Evolutionary conservation across 2,113 vertebrate species (phyloP), one percentile per base, ranked within the genome.

Genomic region (Brachyhypopomus gauderio): DNA sequence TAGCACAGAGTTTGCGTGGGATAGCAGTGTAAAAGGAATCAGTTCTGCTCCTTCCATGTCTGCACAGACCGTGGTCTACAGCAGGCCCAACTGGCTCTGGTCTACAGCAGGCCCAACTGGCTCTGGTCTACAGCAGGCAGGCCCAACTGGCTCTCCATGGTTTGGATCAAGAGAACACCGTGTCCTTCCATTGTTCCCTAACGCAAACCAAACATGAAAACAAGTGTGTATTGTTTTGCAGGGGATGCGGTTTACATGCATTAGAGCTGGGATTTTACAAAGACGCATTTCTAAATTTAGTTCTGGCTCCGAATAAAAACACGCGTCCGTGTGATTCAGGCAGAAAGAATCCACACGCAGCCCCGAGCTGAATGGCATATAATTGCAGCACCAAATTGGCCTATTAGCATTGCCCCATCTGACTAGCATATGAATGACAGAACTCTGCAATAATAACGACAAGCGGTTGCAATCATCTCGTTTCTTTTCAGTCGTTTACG

Each of bases 101-200:
- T n/a, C n/a, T n/a, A n/a, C n/a, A n/a, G n/a, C n/a, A 6, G 45
- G 45, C 45, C 64, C 62, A 63, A 75, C 56, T 83, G 23, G 45
- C 67, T 77, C 78, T 72, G 17, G 34, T 11, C 4, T 77, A 23
- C 71, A 41, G 38, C 56, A 60, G 5, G 67, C 74, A 6, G 45
- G 45, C 45, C 64, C 62, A 63, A 75, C 56, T 83, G 23, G 45
- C 67, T 77, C 78, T 72, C 20, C 25, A 85, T 85, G 84, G 84
- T 85, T 85, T 85, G 16, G 59, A 72, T 85, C 73, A 83, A 41
- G 62, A 83, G 69, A 73, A 77, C 67, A 77, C 38, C 81, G 77
- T 82, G 82, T 80, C 77, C 81, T 85, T 79, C 52, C 77, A 83
- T 85, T 85, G 84, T 85, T 85, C 81, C 66, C 56, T 85, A 85